Base-by-base conservation (phyloP, 92 coral and sea anemone species). In the Parazoanthus darwini region DNA sequence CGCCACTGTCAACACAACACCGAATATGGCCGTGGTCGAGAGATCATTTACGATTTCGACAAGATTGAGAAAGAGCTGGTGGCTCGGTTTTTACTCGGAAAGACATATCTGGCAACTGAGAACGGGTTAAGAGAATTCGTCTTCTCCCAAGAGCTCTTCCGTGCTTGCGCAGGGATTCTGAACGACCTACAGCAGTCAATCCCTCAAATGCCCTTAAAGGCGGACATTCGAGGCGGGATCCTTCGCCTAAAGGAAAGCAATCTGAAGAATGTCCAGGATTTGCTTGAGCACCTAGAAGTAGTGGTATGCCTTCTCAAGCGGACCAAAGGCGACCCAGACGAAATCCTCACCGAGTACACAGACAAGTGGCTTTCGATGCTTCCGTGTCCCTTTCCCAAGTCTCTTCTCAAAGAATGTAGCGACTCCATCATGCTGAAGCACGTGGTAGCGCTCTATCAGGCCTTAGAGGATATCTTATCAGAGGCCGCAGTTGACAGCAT, bases 61-160 rank as follows among this genome's bases (percentile, higher is more conserved):
- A 91, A 89, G 91, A 97, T 95, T 25, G 99, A 97, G 90, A 91
- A 91, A 73, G 95, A 95, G 18, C 81, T 97, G 86, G 95, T 98
- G 8, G 93, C 88, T 39, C 74, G 90, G 25, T 90, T 97, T 80
- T 92, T 91, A 10, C 87, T 94, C 35, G 98, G 97, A 37, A 95
- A 95, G 89, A 81, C 97, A 38, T 94, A 87, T 88, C 95, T 97
- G 15, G 84, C 91, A 26, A 86, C 94, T 8, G 48, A 16, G 23
- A 91, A 88, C 16, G 94, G 96, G 26, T 35, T 93, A 65, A 94
- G 93, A 25, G 88, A 94, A 79, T 97, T 97, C 48, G 93, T 97
- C 26, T 97, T 97, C 85, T 92, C 99, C 46, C 90, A 91, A 79
- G 97, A 95, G 88, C 98, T 97, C 66, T 97, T 97, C 92, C 98